phyloP scores from a whole-genome alignment of 2,797 vertebrate species.

The Anomalospiza imberbis region DNA sequence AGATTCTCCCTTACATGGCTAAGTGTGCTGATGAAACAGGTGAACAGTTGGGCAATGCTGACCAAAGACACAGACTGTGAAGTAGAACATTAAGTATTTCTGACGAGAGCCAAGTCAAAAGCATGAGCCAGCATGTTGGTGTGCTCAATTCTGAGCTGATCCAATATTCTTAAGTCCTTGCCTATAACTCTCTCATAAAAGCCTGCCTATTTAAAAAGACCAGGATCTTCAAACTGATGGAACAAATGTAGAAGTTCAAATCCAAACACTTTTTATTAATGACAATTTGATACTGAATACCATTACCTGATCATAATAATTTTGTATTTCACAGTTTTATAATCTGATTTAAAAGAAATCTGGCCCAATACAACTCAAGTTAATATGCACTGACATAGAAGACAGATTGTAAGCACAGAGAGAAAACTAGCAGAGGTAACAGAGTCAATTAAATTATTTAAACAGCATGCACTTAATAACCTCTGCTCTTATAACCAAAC shows the following conservation, averaged over 20 bases:
- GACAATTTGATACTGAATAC: not conserved
- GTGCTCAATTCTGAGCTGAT: not conserved
- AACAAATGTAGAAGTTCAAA: not conserved
- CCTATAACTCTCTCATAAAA: not conserved
- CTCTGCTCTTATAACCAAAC: not conserved
- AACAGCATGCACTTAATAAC: not conserved
- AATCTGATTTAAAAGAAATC: not conserved
- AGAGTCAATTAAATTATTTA: not conserved
- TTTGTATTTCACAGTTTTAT: not conserved
- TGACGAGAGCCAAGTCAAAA: not conserved
- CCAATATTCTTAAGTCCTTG: not conserved
- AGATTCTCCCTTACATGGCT: not conserved
- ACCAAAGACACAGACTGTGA: not conserved
- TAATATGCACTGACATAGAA: not conserved
- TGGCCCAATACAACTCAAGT: not conserved
- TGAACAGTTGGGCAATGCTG: not conserved
- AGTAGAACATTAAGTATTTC: not conserved
- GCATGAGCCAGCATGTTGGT: not conserved
- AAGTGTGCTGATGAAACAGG: not conserved
- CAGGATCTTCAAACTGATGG: not conserved
- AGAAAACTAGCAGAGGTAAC: not conserved
- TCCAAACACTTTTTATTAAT: not conserved
- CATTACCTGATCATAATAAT: not conserved
- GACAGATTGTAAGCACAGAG: fast-evolving
- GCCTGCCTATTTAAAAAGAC: not conserved